phyloP scores from a whole-genome alignment of 2,113 vertebrate species.

The Columbina picui region DNA sequence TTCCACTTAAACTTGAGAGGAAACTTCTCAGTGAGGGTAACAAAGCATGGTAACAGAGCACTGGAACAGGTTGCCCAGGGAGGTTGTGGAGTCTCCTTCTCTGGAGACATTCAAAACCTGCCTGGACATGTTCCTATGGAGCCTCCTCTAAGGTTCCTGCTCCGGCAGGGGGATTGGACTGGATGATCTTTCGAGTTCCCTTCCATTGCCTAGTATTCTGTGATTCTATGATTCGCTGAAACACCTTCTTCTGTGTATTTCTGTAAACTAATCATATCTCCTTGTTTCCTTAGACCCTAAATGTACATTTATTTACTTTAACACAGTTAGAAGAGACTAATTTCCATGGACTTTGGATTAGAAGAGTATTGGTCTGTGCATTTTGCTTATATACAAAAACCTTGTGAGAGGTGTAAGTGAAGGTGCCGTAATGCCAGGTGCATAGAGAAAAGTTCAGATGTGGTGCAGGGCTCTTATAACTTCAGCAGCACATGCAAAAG shows the following conservation, averaged over 20 bases:
- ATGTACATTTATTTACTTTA: neutral
- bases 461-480: neutral
- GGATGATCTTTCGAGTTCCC: too few relatives aligned
- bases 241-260: neutral
- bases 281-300: neutral
- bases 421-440: fast-evolving
- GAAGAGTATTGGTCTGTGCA: neutral
- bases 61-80: too few relatives aligned
- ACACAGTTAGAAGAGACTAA: fast-evolving
- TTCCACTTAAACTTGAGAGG: too few relatives aligned
- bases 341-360: neutral
- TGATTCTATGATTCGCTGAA: too few relatives aligned
- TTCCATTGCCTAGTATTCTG: too few relatives aligned
- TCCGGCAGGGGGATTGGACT: too few relatives aligned
- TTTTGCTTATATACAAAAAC: neutral
- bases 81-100: too few relatives aligned
- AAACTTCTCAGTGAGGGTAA: too few relatives aligned
- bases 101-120: too few relatives aligned
- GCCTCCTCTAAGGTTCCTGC: too few relatives aligned
- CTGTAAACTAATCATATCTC: neutral
- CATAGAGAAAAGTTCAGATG: neutral
- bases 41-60: too few relatives aligned
- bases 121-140: too few relatives aligned
- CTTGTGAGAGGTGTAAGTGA: neutral
- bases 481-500: neutral